Evolutionary conservation across 2,797 vertebrate genomes (phyloP), one percentile per base, ranked within the genome.

Genomic region (Amphiprion clarkii): DNA sequence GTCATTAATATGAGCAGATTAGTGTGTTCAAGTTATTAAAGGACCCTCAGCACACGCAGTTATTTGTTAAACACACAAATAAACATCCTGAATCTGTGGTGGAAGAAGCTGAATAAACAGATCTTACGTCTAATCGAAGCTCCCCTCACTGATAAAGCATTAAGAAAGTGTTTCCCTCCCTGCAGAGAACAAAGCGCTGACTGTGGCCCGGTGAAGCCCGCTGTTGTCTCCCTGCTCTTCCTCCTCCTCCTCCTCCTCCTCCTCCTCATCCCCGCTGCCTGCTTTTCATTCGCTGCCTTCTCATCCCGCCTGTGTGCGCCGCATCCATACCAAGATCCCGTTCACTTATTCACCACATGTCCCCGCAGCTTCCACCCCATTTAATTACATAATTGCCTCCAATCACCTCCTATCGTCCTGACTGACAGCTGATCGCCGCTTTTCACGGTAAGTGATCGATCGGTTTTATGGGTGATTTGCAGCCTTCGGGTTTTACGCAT

Each of bases 391-490:
- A 65, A 83, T 71, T 57, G 29, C 54, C 40, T 60, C 33, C 44
- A 27, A 65, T 67, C 81, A 19, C 61, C 46, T 40, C 46, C 7
- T 29, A 21, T 29, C 51, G 54, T 66, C 27, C 33, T 56, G 64
- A 53, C 60, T 23, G 62, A 80, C 81, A 49, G 53, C 76, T 27
- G 69, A 78, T 75, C 71, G 65, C 60, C 54, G 64, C 61, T 48
- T 78, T 19, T 70, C 49, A 69, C 79, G 39, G 93, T 94, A 82
- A 92, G 90, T 82, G 2, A 78, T 79, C 62, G 55, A 73, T 73
- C n/a, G 59, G 19, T 13, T 42, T 44, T 63, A 3, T 52, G 67
- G 12, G 36, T 11, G 61, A 76, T 79, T 62, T 33, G 25, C 9
- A 12, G 51, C 68, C 42, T 23, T 57, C 6, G 31, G 33, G 33